A percentile compares a stretch with the other conserved stretches of the same genome.
phyloP scores from a whole-genome alignment of 2,113 vertebrate species.

The Oncorhynchus gorbuscha region DNA sequence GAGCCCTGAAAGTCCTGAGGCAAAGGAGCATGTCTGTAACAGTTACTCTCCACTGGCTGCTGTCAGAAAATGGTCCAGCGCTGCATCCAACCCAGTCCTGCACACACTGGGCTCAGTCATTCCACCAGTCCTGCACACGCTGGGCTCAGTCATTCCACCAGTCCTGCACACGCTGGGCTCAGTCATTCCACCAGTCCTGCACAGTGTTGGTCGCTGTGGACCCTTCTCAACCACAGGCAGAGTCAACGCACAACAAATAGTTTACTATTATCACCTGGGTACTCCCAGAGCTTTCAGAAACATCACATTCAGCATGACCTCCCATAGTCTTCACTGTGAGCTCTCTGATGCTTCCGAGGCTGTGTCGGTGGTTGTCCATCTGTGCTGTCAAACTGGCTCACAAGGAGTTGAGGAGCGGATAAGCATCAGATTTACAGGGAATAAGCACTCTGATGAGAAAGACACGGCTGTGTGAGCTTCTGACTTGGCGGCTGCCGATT shows the following conservation, averaged over 20 bases:
- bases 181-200: too few relatives aligned
- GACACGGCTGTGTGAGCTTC: background rate
- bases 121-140: too few relatives aligned
- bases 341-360: background rate
- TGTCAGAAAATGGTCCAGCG: conserved; percentile 35
- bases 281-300: too few relatives aligned
- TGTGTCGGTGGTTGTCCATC: background rate
- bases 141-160: too few relatives aligned
- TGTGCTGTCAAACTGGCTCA: conserved; percentile 1
- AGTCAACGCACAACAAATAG: background rate
- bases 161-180: too few relatives aligned
- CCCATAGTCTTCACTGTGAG: background rate
- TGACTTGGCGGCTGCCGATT: background rate
- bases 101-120: too few relatives aligned
- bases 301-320: background rate
- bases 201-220: background rate
- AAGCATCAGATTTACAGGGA: background rate
- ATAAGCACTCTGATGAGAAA: background rate
- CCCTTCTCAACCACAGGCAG: background rate
- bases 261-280: too few relatives aligned
- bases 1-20: conserved; percentile 46
- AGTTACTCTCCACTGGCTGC: conserved; percentile 2
- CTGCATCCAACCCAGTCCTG: conserved; percentile 50
- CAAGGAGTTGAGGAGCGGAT: background rate
- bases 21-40: background rate